Percentiles rank a stretch among this genome's conserved stretches.
These are phyloP conservation scores for Buathra laborator DNA, from an alignment of 2,888 invertebrate genomes.

Conservation along the genomic window DNA sequence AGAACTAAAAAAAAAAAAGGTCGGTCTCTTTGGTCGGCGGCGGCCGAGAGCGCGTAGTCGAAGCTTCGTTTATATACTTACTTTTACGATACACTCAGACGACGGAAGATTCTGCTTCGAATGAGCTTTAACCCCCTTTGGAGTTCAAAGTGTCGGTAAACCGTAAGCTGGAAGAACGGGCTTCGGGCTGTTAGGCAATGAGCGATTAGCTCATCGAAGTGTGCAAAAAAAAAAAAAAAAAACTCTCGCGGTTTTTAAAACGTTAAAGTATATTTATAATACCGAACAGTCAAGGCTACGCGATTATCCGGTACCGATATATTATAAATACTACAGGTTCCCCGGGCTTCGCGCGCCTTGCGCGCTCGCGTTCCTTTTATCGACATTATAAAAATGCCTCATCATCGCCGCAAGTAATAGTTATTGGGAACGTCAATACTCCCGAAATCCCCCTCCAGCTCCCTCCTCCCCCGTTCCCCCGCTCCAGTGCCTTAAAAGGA, in stretches of 20 bases:
- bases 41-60: neutral
- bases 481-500: no score
- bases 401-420: no score
- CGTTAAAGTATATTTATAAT: neutral
- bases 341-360: no score
- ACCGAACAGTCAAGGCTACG: neutral
- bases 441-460: no score
- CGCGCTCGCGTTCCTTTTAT: no score
- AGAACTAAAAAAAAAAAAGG: neutral
- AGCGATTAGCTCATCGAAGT: neutral
- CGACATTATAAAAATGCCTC: no score
- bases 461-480: no score
- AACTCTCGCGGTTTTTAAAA: neutral
- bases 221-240: no score
- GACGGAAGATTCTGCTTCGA: neutral
- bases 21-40: neutral
- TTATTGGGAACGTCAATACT: no score
- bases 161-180: neutral
- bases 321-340: no score
- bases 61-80: neutral
- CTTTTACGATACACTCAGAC: slow-evolving; percentile 18
- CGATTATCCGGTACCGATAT: neutral
- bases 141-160: neutral
- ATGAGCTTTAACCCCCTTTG: slow-evolving; percentile 7
- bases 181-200: neutral